These are phyloP conservation scores for Drosophila suboccidentalis DNA, from an alignment of 2,888 invertebrate species.

Conservation along the genomic window DNA sequence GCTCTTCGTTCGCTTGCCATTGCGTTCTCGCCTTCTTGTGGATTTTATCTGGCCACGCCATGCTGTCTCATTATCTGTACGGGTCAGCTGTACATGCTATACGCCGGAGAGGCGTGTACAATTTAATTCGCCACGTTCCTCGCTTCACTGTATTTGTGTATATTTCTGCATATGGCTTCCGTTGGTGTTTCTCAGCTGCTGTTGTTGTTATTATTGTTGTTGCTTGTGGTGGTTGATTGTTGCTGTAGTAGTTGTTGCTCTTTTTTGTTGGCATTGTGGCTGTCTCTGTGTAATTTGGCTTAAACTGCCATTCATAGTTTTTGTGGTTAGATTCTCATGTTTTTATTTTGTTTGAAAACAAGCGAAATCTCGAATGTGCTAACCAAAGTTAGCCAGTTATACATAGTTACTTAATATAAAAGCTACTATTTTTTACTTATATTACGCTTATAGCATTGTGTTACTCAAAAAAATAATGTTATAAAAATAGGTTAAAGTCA, in stretches of 20 bases:
- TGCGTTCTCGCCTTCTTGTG: conserved; percentile 68
- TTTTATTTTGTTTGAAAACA: conserved; percentile 55
- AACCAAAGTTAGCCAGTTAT: conserved; percentile 8
- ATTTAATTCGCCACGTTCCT: conserved; percentile 65
- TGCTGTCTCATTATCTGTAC: conserved; percentile 60
- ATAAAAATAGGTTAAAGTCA: too few species aligned
- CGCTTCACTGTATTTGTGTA: conserved; percentile 23
- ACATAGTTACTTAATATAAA: neutral
- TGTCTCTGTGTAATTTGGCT: conserved; percentile 79
- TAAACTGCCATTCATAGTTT: conserved; percentile 81
- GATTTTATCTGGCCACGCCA: conserved; percentile 78
- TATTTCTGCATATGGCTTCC: conserved; percentile 82
- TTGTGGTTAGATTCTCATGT: conserved; percentile 63
- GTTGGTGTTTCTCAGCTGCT: conserved; percentile 48
- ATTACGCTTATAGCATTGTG: neutral
- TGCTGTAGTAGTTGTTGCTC: conserved; percentile 46
- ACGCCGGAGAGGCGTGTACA: conserved; percentile 66
- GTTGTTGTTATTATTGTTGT: conserved; percentile 11
- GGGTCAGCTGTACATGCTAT: conserved; percentile 31
- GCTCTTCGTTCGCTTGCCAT: conserved; percentile 40
- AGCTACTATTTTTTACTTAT: neutral
- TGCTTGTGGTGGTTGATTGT: conserved; percentile 20
- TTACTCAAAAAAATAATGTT: too few species aligned
- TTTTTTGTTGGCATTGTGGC: conserved; percentile 63
- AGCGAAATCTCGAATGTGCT: conserved; percentile 27